Base-by-base conservation (phyloP, 2,797 vertebrate genomes). In the Craterocephalus amniculus region DNA sequence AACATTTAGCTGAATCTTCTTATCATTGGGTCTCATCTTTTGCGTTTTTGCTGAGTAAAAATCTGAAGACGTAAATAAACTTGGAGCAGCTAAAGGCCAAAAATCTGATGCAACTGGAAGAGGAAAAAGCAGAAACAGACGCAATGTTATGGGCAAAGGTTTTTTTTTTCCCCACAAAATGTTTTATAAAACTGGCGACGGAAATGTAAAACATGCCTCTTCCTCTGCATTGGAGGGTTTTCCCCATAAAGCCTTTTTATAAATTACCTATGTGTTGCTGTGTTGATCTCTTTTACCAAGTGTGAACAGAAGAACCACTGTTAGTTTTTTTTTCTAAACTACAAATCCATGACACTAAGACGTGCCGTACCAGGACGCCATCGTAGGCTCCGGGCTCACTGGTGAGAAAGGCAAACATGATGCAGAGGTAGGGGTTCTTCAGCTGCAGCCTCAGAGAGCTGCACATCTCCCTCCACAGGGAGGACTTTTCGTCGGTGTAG, bases 401-500 rank as follows among this genome's bases (percentile, higher is more conserved):
- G 29, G 98, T 99, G 85, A 99, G 95, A 82, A 99, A 99, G 70
- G 98, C 97, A 89, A 99, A 99, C 97, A 99, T 99, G 80, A 97
- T 94, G 60, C 97, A 97, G 48, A 99, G 92, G 89, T 99, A 98
- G 0, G 98, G 96, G 87, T 97, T 97, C 91, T 96, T 96, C 70
- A 99, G 34, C 10, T 99, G 98, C 72, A 98, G 87, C 58, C 98
- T 91, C 11, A 99, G 93, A 26, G 97, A 96, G 92, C 97, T 96
- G 92, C 98, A 99, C 98, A 99, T 99, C 92, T 99, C 98, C 85
- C 97, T 95, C 98, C 98, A 99, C 70, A 99, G 94, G 16, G 98
- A 99, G 31, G 95, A 94, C 91, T 97, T 98, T 89, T 99, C 98
- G 24, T 99, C 97, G 0, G 98, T 99, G 88, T 99, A 97, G 58